phyloP scores from a whole-genome alignment of 2,113 vertebrate species.

The Poeciliopsis prolifica region DNA sequence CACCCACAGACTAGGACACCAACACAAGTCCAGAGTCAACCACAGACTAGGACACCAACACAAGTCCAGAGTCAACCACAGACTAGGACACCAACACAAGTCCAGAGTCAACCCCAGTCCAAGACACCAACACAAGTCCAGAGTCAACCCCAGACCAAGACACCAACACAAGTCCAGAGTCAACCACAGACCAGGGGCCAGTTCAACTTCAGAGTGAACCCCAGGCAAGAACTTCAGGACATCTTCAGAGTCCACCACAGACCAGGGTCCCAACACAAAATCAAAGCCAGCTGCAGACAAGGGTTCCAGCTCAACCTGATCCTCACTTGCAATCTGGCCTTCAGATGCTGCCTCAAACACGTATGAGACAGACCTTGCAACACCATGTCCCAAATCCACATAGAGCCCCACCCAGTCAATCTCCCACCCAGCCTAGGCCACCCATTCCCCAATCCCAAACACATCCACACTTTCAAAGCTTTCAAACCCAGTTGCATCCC shows the following conservation, averaged over 20 bases:
- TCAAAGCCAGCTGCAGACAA: conserved; percentile 17
- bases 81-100: too few species aligned
- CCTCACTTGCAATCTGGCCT: conserved; percentile 35
- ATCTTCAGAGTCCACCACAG: neutral
- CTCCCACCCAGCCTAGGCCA: conserved; percentile 33
- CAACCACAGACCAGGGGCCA: too few species aligned
- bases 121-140: too few species aligned
- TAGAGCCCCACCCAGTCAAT: conserved; percentile 51
- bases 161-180: too few species aligned
- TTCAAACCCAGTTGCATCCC: conserved; percentile 57
- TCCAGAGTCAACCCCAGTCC: too few species aligned
- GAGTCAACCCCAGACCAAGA: too few species aligned
- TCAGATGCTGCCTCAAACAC: conserved; percentile 42
- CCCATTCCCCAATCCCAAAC: conserved; percentile 49
- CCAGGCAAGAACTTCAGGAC: conserved; percentile 22
- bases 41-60: too few species aligned
- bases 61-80: too few species aligned
- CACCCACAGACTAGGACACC: too few species aligned
- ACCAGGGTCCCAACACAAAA: conserved; percentile 1
- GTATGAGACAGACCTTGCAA: conserved; percentile 40
- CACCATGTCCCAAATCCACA: conserved; percentile 52
- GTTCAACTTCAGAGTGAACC: conserved; percentile 34
- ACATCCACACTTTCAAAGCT: conserved; percentile 60
- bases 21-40: too few species aligned
- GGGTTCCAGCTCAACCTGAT: conserved; percentile 13